phyloP scores from a whole-genome alignment of 2,113 vertebrate species.

The Microcebus tavaratra region DNA sequence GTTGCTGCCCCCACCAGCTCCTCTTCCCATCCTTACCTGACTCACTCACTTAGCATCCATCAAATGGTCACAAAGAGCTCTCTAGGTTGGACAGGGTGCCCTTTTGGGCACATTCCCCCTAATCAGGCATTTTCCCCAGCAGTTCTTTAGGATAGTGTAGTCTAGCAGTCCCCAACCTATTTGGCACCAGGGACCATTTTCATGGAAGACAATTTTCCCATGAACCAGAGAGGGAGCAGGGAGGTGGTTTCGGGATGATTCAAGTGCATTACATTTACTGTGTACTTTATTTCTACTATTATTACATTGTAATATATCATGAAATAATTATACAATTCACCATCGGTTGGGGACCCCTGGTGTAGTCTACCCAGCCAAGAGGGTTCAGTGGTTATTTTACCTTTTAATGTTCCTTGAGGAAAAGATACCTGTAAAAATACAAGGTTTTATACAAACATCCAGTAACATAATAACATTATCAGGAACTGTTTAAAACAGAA shows the following conservation, averaged over 20 bases:
- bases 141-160: neutral
- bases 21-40: neutral
- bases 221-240: too few relatives aligned
- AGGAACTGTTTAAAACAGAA: neutral
- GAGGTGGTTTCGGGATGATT: too few relatives aligned
- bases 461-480: neutral
- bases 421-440: neutral
- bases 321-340: too few relatives aligned
- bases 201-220: too few relatives aligned
- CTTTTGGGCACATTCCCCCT: neutral
- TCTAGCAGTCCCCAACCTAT: too few relatives aligned
- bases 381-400: neutral
- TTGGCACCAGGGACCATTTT: too few relatives aligned
- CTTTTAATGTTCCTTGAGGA: neutral
- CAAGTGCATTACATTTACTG: too few relatives aligned
- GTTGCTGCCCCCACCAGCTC: neutral
- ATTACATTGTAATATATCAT: too few relatives aligned
- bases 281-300: too few relatives aligned
- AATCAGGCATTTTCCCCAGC: neutral
- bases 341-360: too few relatives aligned
- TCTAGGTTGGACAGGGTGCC: neutral
- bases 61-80: neutral
- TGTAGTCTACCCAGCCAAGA: neutral
- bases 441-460: neutral
- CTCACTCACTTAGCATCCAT: neutral